These are phyloP conservation scores for Pseudoips prasinana DNA, from an alignment of 2,888 invertebrate species.

Conservation along the genomic window DNA sequence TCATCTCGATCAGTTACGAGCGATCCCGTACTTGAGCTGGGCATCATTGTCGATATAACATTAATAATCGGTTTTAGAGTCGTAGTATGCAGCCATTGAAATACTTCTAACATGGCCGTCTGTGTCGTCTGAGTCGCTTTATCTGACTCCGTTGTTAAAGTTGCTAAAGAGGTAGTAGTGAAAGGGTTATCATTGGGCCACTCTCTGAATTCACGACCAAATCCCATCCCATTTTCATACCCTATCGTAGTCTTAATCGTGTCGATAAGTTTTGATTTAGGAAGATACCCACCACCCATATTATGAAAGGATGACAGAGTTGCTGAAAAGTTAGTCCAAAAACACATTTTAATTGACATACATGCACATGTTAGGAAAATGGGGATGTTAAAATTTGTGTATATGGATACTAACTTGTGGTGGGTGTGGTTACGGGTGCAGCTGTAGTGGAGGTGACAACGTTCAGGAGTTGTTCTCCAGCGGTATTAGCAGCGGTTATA, in stretches of 20 bases:
- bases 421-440: constrained; percentile 66
- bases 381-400: constrained; percentile 47
- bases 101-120: constrained; percentile 77
- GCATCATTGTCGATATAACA: constrained; percentile 61
- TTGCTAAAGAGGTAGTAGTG: constrained; percentile 70
- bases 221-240: constrained; percentile 65
- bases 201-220: constrained; percentile 65
- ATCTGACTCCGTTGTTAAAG: constrained; percentile 67
- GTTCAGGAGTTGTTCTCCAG: constrained; percentile 65
- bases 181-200: constrained; percentile 80
- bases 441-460: constrained; percentile 64
- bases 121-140: constrained; percentile 75
- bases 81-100: constrained; percentile 76
- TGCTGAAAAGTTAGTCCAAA: constrained; percentile 70
- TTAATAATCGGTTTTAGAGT: constrained; percentile 73
- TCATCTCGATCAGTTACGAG: constrained; percentile 67
- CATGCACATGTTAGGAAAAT: constrained; percentile 37
- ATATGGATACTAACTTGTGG: constrained; percentile 70
- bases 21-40: constrained; percentile 56
- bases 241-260: constrained; percentile 76
- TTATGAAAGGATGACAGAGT: constrained; percentile 72
- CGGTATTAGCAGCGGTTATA: constrained; percentile 63
- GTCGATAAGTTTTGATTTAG: constrained; percentile 77
- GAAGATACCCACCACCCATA: constrained; percentile 67
- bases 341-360: constrained; percentile 59